Evolutionary conservation across 2,888 invertebrate genomes (phyloP), one percentile per base, ranked within the genome.

Genomic region (Epinotia ramella): DNA sequence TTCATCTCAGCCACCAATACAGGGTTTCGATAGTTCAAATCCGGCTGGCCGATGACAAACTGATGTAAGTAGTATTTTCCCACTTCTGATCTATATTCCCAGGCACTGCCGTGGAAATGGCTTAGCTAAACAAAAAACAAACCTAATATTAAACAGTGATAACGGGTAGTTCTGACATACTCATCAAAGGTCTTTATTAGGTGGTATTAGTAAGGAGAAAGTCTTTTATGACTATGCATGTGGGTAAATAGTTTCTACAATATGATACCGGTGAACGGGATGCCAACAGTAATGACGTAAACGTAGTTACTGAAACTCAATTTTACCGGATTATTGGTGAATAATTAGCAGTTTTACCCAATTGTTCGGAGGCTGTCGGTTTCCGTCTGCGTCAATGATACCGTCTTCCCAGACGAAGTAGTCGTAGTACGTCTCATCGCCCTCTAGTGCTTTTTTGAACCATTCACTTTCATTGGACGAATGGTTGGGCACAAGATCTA

Each of bases 381-480:
- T 87, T 20, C 95, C 95, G 75, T 90, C 84, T 69, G 90, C 88
- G 64, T 91, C 89, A 69, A 88, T 84, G 75, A 89, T 89, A 7
- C 96, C 95, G 77, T 96, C 95, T 66, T 91, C 94, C 97, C 97
- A 97, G 56, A 97, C 90, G 82, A 97, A 97, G 86, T 96, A 97
- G 84, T 97, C 95, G 60, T 95, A 95, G 86, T 96, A 97, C 3
- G 95, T 96, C 73, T 95, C 92, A 73, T 94, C 91, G 1, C 93
- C 91, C 1, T 95, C 93, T 0, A 96, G 91, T 1, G 98, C 98
- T 81, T 96, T 95, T 80, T 94, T 88, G 87, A 99, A 99, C 99
- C 99, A 99, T 59, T 96, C 95, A 84, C 98, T 97, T 84, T 97
- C 95, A 83, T 97, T 96, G 74, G 97, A 97, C n/a, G 97, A 96